Conservation (phyloP, 2,113 vertebrate species). For the Ivindomyrus marchei region DNA sequence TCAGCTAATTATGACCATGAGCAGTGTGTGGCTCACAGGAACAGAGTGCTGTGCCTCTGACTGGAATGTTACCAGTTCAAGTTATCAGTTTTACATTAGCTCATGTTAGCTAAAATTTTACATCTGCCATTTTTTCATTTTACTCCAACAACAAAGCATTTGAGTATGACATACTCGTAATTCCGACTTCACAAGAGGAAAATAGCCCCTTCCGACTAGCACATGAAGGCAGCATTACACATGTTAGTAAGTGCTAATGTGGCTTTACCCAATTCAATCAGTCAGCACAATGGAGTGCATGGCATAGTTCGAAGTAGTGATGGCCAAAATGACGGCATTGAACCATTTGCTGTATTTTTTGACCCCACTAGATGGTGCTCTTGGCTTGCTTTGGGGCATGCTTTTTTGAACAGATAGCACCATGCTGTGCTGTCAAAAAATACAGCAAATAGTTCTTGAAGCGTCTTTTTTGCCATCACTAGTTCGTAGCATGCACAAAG, state of each 20-base stretch:
- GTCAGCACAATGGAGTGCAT: too few species aligned
- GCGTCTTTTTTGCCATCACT: too few species aligned
- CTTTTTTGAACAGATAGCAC: neutral
- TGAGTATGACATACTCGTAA: neutral
- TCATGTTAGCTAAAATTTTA: neutral
- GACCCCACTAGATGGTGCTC: neutral
- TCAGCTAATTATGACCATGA: neutral
- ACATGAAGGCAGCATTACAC: neutral
- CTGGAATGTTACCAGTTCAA: neutral
- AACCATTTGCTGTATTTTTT: neutral
- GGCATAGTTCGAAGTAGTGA: too few species aligned
- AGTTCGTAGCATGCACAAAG: neutral
- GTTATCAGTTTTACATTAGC: neutral
- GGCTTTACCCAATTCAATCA: neutral
- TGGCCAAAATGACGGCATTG: neutral
- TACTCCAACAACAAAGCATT: neutral
- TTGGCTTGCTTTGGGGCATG: neutral
- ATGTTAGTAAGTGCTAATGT: neutral
- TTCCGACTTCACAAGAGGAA: neutral
- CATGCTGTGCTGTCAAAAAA: neutral
- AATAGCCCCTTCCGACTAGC: neutral
- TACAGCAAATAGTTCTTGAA: neutral
- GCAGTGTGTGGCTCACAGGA: neutral
- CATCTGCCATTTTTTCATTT: neutral
- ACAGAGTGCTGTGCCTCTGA: neutral